phyloP scores from a whole-genome alignment of 92 coral and sea anemone species.

The Montipora capitata region DNA sequence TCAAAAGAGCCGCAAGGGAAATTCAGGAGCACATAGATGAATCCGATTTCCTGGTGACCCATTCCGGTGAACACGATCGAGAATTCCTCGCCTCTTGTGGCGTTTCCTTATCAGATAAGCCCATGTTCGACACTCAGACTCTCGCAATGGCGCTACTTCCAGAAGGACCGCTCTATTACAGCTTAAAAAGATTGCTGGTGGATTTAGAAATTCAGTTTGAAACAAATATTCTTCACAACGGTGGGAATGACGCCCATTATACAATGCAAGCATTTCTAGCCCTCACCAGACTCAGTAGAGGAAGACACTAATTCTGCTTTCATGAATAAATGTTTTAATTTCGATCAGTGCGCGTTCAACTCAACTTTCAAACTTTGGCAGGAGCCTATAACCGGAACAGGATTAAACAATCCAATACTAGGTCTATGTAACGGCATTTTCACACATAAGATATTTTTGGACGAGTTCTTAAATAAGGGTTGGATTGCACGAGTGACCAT shows the following conservation, averaged over 20 bases:
- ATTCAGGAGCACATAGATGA: conserved; percentile 56
- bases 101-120: conserved; percentile 47
- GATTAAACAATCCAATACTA: too few species aligned
- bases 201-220: conserved; percentile 44
- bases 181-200: conserved; percentile 58
- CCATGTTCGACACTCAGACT: conserved; percentile 76
- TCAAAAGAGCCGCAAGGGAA: conserved; percentile 70
- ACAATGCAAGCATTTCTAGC: conserved; percentile 78
- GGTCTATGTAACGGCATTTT: too few species aligned
- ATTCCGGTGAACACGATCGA: conserved; percentile 67
- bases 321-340: too few species aligned
- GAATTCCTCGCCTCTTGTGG: conserved; percentile 53
- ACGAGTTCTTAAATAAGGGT: too few species aligned
- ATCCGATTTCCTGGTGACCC: conserved; percentile 72
- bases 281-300: not conserved
- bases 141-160: conserved; percentile 65
- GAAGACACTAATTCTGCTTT: too few species aligned
- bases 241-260: conserved; percentile 80
- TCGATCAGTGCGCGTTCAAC: too few species aligned
- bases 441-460: too few species aligned
- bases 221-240: conserved; percentile 74
- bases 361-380: too few species aligned
- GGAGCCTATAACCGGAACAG: too few species aligned
- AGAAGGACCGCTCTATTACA: conserved; percentile 37
- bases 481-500: too few species aligned